These are phyloP conservation scores for Micrasema minimum DNA, from an alignment of 1,140 invertebrate genomes.

Conservation along the genomic window DNA sequence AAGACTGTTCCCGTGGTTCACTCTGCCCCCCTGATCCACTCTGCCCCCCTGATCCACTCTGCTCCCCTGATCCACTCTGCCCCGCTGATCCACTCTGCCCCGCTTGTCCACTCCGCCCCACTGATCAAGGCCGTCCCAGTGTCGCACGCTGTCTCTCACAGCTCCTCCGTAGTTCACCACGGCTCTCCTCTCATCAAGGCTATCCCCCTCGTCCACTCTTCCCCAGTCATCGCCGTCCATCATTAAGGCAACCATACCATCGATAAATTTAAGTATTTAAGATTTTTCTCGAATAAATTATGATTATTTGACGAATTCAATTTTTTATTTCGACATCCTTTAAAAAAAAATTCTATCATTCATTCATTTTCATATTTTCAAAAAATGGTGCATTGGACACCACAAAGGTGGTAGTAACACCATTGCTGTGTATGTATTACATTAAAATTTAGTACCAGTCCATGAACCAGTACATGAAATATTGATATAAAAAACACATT, in stretches of 20 bases:
- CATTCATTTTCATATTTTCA: too few species aligned
- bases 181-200: constrained; percentile 60
- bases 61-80: constrained; percentile 60
- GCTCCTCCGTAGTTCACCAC: constrained; percentile 60
- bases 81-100: constrained; percentile 53
- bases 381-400: too few species aligned
- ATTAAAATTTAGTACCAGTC: too few species aligned
- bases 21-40: constrained; percentile 56
- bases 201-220: constrained; percentile 52
- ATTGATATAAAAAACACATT: too few species aligned
- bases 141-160: constrained; percentile 56
- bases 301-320: too few species aligned
- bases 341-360: too few species aligned
- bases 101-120: constrained; percentile 62
- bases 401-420: too few species aligned
- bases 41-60: constrained; percentile 62
- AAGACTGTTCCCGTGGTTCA: constrained; percentile 57
- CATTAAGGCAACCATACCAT: constrained; percentile 35
- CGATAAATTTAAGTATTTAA: not conserved
- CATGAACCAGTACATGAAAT: too few species aligned
- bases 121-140: constrained; percentile 56
- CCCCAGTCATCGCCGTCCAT: constrained; percentile 65
- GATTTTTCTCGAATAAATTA: constrained; percentile 12
- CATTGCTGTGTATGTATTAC: too few species aligned
- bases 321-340: too few species aligned